Evolutionary conservation across 2,888 invertebrate genomes (phyloP).

Genomic region (Erpobdella octoculata): DNA sequence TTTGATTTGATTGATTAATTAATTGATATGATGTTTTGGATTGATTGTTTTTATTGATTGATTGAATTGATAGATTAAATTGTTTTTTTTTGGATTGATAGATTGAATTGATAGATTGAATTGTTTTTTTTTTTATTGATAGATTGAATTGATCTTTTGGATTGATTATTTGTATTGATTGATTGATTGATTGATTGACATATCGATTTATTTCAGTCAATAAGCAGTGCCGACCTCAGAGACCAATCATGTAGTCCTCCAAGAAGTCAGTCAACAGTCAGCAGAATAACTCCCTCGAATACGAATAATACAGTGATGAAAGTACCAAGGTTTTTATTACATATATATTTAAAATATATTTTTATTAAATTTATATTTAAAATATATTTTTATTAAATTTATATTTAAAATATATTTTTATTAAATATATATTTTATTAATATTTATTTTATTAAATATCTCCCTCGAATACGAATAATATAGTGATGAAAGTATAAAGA

Average conservation of each 20-base stretch:
- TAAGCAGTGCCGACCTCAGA: not conserved
- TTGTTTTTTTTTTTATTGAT: too few species aligned
- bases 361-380: not conserved
- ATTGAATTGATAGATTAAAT: not conserved
- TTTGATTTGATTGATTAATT: too few species aligned
- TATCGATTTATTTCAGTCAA: not conserved
- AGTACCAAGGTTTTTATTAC: constrained; percentile 7
- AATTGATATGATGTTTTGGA: too few species aligned
- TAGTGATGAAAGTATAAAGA: not conserved
- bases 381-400: not conserved
- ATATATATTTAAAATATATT: not conserved
- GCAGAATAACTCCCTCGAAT: not conserved
- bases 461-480: not conserved
- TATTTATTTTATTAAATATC: not conserved
- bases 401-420: not conserved
- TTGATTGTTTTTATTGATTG: too few species aligned
- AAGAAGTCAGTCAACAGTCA: not conserved
- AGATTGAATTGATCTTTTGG: not conserved
- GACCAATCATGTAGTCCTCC: constrained; percentile 5
- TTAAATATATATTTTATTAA: not conserved
- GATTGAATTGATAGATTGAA: not conserved
- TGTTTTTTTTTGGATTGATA: not conserved
- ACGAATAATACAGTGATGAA: not conserved
- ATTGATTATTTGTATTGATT: not conserved
- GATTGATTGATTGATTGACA: not conserved